Evolutionary conservation across 2,888 invertebrate species (phyloP), one percentile per base, ranked within the genome.

Genomic region (Pristionchus mayeri): DNA sequence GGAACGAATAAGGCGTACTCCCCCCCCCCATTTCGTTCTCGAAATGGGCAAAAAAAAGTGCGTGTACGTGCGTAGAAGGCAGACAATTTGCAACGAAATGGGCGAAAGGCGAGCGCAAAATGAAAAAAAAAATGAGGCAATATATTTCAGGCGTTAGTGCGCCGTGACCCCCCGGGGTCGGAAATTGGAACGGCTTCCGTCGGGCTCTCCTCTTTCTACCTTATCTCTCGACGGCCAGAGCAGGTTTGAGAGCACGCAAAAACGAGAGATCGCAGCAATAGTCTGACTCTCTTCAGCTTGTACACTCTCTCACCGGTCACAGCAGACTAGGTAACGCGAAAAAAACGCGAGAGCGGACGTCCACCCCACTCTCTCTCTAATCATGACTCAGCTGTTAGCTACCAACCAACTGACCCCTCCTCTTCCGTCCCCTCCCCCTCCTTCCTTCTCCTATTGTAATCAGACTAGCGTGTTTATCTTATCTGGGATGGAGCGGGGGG

Each of bases 401-500:
- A 60, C 60, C 60, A 60, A 67, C 67, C 37, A 21, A 67, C 67
- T 48, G 16, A 11, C n/a, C 44, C 13, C n/a, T 48, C n/a, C 76
- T 48, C 44, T 11, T 18, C 18, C 76, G n/a, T 27, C 76, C 24
- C 76, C 13, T 48, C 40, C 27, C 48, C 48, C 76, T 71, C 27
- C 37, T 37, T 76, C 30, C 76, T 34, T 54, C 54, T 37, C 40
- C 67, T 67, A 18, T 37, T 67, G 67, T 67, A 67, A 67, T 67
- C 67, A 67, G 67, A 37, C 67, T 34, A 37, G 67, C n/a, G n/a
- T 67, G 67, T 67, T 67, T 67, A 67, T 67, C 67, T 40, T 67
- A 40, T 34, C 67, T 34, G 34, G 30, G 24, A 27, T 27, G 24
- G 60, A 24, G 30, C 27, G 24, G 54, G 24, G 54, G 9, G 24